Conservation (phyloP, 2,113 vertebrate genomes). For the Phyllopteryx taeniolatus region DNA sequence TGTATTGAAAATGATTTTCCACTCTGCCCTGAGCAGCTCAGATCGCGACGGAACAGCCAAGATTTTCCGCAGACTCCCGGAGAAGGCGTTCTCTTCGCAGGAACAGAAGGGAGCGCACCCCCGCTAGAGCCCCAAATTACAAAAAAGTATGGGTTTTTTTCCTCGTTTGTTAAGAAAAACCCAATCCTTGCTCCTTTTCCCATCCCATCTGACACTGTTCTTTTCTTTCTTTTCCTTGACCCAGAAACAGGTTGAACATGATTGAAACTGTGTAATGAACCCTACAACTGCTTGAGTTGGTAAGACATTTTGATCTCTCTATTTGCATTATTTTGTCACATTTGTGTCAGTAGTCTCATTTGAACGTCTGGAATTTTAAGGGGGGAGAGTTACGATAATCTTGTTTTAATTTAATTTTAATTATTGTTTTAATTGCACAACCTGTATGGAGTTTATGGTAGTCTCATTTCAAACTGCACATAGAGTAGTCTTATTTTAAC, state of each 20-base stretch:
- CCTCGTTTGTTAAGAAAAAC: background rate
- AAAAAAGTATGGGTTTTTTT: conserved; percentile 63
- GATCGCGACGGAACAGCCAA: conserved; percentile 54
- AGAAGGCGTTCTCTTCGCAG: conserved; percentile 53
- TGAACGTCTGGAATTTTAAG: no score
- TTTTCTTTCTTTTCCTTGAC: background rate
- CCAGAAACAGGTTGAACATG: conserved; percentile 67
- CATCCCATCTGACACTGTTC: background rate
- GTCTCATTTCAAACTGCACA: no score
- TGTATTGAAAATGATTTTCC: background rate
- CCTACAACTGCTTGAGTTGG: conserved; percentile 40
- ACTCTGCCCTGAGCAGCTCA: conserved; percentile 44
- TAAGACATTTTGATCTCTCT: conserved; percentile 37
- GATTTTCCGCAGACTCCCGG: conserved; percentile 39
- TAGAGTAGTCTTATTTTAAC: no score
- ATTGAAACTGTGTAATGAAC: conserved; percentile 62
- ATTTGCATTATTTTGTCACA: background rate
- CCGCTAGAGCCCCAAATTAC: conserved; percentile 57
- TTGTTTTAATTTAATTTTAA: no score
- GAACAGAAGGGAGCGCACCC: conserved; percentile 52
- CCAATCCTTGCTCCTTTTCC: background rate
- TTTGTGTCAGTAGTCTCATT: background rate
- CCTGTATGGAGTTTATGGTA: no score
- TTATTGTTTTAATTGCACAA: no score
- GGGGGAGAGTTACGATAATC: no score